Evolutionary conservation across 1,140 invertebrate genomes (phyloP).

Genomic region (Streblospio benedicti): DNA sequence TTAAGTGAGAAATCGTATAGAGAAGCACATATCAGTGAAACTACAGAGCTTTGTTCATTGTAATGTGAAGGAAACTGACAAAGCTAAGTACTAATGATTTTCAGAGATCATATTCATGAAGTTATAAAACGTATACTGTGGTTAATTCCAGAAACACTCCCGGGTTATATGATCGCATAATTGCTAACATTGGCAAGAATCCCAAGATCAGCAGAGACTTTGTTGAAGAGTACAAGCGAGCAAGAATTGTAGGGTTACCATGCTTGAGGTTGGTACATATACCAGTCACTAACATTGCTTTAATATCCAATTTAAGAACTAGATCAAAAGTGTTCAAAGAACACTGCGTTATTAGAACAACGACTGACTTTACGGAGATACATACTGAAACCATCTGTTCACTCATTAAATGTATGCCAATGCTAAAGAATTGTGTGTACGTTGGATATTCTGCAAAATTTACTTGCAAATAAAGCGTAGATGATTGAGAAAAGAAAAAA

Average conservation of each 20-base stretch:
- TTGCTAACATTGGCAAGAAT: conserved; percentile 39
- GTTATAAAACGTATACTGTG: too few relatives aligned
- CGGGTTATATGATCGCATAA: conserved; percentile 37
- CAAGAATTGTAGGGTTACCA: conserved; percentile 40
- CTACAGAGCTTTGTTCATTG: too few relatives aligned
- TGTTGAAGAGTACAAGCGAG: conserved; percentile 39
- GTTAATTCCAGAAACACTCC: too few relatives aligned
- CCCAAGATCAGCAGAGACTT: conserved; percentile 42
- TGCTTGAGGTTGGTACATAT: conserved; percentile 33
- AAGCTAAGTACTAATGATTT: too few relatives aligned
- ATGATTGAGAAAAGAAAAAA: too few relatives aligned
- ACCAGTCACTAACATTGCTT: not conserved
- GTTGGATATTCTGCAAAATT: not conserved
- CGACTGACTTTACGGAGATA: not conserved
- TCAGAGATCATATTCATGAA: too few relatives aligned
- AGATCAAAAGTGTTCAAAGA: not conserved
- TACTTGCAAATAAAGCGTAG: too few relatives aligned
- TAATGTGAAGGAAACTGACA: too few relatives aligned
- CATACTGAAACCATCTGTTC: not conserved
- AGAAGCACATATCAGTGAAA: too few relatives aligned
- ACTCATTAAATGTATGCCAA: not conserved
- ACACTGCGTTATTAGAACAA: not conserved
- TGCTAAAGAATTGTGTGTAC: not conserved
- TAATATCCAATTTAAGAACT: too few relatives aligned
- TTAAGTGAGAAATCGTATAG: too few relatives aligned